Evolutionary conservation across 1,140 invertebrate genomes (phyloP).

Genomic region (Samia ricini): DNA sequence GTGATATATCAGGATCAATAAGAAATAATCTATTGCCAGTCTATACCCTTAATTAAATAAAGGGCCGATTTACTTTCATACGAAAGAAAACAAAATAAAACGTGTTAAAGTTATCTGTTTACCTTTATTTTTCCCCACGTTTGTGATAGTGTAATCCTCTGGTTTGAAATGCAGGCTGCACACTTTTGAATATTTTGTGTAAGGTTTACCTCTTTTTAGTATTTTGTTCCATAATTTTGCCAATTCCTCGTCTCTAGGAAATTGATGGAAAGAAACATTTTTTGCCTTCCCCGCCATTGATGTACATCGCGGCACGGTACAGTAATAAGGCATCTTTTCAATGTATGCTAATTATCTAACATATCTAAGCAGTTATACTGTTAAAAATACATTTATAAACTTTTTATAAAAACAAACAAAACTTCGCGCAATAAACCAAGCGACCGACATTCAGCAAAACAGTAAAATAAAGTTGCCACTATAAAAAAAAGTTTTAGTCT

Average conservation of each 20-base stretch:
- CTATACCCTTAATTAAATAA: too few species aligned
- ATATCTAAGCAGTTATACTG: conserved; percentile 31
- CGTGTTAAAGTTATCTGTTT: conserved; percentile 20
- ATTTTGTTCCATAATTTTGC: conserved; percentile 69
- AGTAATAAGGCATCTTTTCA: conserved; percentile 70
- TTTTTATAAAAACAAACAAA: conserved; percentile 62
- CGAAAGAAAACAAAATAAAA: conserved; percentile 15
- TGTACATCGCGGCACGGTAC: conserved; percentile 71
- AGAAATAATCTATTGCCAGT: too few species aligned
- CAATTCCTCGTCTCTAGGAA: conserved; percentile 64
- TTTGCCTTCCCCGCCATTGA: conserved; percentile 73
- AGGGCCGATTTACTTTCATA: neutral
- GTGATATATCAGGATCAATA: too few species aligned
- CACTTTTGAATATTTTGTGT: conserved; percentile 75
- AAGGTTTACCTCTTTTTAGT: conserved; percentile 67
- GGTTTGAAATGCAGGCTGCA: conserved; percentile 71
- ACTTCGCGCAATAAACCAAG: conserved; percentile 53
- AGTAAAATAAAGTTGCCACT: conserved; percentile 21
- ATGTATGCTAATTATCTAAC: conserved; percentile 32
- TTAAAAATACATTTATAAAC: conserved; percentile 21
- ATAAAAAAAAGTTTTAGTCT: neutral
- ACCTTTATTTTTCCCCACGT: conserved; percentile 70
- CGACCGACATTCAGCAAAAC: conserved; percentile 47
- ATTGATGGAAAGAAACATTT: conserved; percentile 73
- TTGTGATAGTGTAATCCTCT: conserved; percentile 69